Percentiles rank a stretch among this genome's conserved stretches.
Evolutionary conservation across 2,113 vertebrate species (phyloP).

Genomic region (Phaethon lepturus): DNA sequence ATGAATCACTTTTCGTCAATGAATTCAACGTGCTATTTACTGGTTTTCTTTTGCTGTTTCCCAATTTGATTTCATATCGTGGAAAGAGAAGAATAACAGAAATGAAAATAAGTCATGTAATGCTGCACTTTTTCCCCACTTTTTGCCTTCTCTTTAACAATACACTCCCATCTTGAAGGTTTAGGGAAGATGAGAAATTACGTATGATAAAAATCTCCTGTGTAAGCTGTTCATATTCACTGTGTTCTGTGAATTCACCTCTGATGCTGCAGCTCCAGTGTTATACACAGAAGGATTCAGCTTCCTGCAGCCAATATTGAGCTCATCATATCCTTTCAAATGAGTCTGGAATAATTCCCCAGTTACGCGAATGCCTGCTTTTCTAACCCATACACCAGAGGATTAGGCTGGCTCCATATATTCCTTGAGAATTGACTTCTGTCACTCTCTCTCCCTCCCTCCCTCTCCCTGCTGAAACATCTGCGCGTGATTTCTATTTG

Average conservation of each 20-base stretch:
- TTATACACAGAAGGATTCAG: constrained; percentile 53
- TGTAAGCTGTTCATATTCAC: background rate
- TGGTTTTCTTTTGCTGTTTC: background rate
- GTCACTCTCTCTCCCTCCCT: background rate
- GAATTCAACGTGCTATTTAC: background rate
- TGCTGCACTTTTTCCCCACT: background rate
- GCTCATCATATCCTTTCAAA: constrained; percentile 47
- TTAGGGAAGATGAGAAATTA: background rate
- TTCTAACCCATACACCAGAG: constrained; percentile 20
- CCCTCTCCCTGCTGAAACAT: background rate
- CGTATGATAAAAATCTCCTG: background rate
- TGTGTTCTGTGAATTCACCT: background rate
- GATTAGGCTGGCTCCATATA: background rate
- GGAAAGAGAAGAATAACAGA: background rate
- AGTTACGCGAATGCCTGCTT: constrained; percentile 1
- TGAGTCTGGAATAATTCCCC: constrained; percentile 43
- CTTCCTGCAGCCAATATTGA: constrained; percentile 50
- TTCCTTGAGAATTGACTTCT: constrained; percentile 33
- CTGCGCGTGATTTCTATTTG: constrained; percentile 2
- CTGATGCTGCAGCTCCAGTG: background rate
- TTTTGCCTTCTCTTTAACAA: background rate
- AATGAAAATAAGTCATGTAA: background rate
- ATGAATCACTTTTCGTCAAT: background rate
- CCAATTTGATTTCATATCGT: background rate
- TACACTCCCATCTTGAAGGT: background rate